Base-by-base conservation (phyloP, 2,797 vertebrate species). In the Lacerta agilis region DNA sequence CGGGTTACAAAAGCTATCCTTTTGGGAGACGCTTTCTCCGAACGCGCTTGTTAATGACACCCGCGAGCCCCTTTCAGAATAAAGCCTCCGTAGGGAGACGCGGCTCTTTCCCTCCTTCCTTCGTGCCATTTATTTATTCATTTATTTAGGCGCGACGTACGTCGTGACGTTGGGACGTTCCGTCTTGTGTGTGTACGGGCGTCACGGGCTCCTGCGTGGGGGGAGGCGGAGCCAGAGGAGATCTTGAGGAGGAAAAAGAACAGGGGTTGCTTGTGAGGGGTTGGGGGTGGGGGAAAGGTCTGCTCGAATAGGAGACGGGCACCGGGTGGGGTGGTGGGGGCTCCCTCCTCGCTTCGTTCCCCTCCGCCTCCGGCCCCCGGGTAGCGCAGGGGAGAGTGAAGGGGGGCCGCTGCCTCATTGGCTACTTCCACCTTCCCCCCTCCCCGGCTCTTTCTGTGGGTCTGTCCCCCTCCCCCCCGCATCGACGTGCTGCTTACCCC, bases 141-240 rank as follows among this genome's bases (percentile, higher is more conserved):
- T 55, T 55, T 15, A 55, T 36, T 72, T 72, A 17, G 13, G n/a
- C 10, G 9, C 1, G 13, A 4, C 90, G 90, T 6, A 29, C 78
- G 7, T 29, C 38, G 2, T 18, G 61, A 82, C 69, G 77, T 76
- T 7, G 20, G 15, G 49, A 29, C 79, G 64, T 9, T 7, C 41
- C 55, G 6, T n/a, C 20, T 4, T 7, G 27, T 41, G 75, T 33
- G 0, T 11, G 49, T 55, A 55, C 13, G 49, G n/a, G 69, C 80
- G 91, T 92, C 93, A 93, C 79, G 91, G 86, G 90, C 88, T 87
- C 79, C 86, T 85, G 92, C 61, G 89, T 88, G 41, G 4, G 25
- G 49, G 87, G 91, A 87, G 93, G 94, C 10, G 94, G 94, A 66
- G 92, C 87, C 88, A 83, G 79, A 87, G 90, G 86, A 87, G 90